Evolutionary conservation across 2,888 invertebrate genomes (phyloP), one percentile per base, ranked within the genome.

Genomic region (Dromius quadrimaculatus): DNA sequence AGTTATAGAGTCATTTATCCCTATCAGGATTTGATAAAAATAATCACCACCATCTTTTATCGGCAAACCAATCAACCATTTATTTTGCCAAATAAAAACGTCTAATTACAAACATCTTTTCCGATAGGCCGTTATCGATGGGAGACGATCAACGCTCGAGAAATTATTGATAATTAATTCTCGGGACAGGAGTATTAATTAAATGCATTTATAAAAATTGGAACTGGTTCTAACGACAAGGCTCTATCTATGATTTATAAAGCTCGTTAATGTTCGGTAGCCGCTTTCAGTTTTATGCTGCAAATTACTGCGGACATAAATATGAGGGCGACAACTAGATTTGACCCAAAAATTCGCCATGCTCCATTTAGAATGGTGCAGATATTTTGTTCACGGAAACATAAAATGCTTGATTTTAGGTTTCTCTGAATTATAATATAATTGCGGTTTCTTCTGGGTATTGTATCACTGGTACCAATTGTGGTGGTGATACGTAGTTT

Each of bases 91-190:
- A 54, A 41, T 50, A 66, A 66, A 66, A 66, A 66, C 54, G 20
- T 13, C 66, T 66, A 66, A 66, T 66, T 50, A 54, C 57, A 66
- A 66, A 57, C 57, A 66, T 66, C 57, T 11, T 23, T 17, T 47
- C 59, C 34, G 59, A 59, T 59, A 59, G 59, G 34, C 38, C 66
- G 41, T 38, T 22, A 43, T 45, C 63, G 22, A 15, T 17, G 45
- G 43, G 63, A 41, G 34, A 41, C 20, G 47, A 22, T 22, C 11
- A 19, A 11, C 20, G 13, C 11, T 11, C 47, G 36, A 47, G 54
- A 22, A 66, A 50, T 66, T 54, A 57, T 66, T 54, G 50, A 41
- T 66, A 66, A 66, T 66, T 66, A 66, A 66, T 66, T 66, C 57
- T 66, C 17, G 13, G n/a, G 47, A 47, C 66, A 28, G 41, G 66